These are phyloP conservation scores for Epizoanthus rinbou DNA, from an alignment of 92 coral and sea anemone genomes.

Conservation along the genomic window DNA sequence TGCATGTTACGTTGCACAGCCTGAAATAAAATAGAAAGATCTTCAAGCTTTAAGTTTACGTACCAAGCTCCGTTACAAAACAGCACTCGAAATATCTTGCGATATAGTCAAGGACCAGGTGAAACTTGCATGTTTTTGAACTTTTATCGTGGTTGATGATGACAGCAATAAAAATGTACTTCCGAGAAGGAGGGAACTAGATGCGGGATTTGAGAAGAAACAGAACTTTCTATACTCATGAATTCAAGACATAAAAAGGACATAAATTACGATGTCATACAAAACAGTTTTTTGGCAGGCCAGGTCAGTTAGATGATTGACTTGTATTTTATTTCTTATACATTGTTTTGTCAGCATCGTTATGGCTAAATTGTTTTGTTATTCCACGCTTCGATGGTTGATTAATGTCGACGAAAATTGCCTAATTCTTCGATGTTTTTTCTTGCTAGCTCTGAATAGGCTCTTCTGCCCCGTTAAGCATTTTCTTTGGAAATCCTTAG, in stretches of 20 bases:
- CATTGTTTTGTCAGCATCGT: slow-evolving; percentile 21
- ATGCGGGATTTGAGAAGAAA: not conserved
- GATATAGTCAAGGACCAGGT: not conserved
- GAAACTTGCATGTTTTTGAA: slow-evolving; percentile 12
- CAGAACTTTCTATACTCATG: not conserved
- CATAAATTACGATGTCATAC: not conserved
- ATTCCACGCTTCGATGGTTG: slow-evolving; percentile 31
- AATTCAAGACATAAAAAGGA: not conserved
- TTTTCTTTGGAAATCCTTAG: not conserved
- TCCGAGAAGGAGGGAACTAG: not conserved
- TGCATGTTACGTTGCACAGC: slow-evolving; percentile 86
- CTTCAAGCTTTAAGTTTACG: not conserved
- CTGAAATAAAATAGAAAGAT: slow-evolving; percentile 54
- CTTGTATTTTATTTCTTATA: not conserved
- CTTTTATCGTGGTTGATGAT: not conserved
- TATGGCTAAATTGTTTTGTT: slow-evolving; percentile 25
- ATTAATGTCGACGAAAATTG: slow-evolving; percentile 17
- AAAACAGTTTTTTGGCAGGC: not conserved
- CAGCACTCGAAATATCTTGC: not conserved
- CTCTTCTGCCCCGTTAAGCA: not conserved
- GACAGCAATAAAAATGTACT: slow-evolving; percentile 22
- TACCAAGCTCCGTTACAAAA: not conserved
- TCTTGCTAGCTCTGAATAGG: not conserved
- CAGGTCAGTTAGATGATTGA: not conserved
- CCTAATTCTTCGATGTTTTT: not conserved